Evolutionary conservation across 2,113 vertebrate genomes (phyloP).

Genomic region (Gulo gulo): DNA sequence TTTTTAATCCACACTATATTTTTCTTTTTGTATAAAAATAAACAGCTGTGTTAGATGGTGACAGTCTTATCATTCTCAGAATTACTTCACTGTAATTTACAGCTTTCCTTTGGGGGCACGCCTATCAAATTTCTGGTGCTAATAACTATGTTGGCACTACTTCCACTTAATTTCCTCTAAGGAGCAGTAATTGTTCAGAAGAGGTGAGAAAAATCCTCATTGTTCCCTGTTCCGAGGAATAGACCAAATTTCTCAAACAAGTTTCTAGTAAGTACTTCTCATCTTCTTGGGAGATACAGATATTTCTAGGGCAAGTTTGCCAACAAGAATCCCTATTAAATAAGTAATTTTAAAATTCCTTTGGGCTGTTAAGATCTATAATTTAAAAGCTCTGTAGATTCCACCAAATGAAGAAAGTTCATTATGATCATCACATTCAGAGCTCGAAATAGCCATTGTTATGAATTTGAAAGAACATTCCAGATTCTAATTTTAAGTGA

Average conservation of each 20-base stretch:
- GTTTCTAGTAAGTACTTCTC: constrained; percentile 48
- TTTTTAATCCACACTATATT: constrained; percentile 2
- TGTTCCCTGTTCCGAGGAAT: constrained; percentile 22
- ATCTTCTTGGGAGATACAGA: constrained; percentile 5
- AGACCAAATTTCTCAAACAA: constrained; percentile 51
- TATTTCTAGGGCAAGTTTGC: constrained; percentile 25
- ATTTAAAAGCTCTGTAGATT: constrained; percentile 24
- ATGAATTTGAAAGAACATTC: background rate
- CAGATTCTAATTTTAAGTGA: background rate
- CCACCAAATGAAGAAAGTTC: constrained; percentile 2
- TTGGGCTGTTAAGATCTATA: background rate
- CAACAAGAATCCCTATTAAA: constrained; percentile 35
- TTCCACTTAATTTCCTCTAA: constrained; percentile 55
- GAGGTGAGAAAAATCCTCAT: constrained; percentile 47
- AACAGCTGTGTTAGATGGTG: background rate
- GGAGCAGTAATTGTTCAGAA: constrained; percentile 51
- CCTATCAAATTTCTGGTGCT: background rate
- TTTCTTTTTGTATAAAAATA: background rate
- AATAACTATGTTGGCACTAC: constrained; percentile 39
- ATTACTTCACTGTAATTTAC: constrained; percentile 43
- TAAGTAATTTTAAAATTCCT: constrained; percentile 51
- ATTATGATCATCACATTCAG: constrained; percentile 17
- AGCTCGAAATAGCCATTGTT: constrained; percentile 24
- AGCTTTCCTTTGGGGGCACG: background rate
- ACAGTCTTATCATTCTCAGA: constrained; percentile 36